Conservation (phyloP, 2,888 invertebrate genomes). For the Diaphora mendica region DNA sequence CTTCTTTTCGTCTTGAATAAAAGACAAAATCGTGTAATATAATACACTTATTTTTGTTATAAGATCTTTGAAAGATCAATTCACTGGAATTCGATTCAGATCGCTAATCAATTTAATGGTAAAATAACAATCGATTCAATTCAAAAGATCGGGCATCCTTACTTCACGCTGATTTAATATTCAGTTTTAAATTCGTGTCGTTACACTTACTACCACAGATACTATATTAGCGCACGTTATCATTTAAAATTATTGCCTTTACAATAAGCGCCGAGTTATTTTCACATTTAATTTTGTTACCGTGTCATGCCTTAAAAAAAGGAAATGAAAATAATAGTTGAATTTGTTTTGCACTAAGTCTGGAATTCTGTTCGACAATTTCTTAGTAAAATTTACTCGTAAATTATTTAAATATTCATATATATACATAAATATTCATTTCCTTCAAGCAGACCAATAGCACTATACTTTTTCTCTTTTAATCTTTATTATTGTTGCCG, state of each 20-base stretch:
- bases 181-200: conserved; percentile 50
- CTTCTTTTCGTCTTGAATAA: too few relatives aligned
- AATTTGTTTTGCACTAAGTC: background rate
- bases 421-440: conserved; percentile 23
- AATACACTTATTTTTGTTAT: background rate
- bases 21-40: too few relatives aligned
- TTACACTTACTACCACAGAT: conserved; percentile 51
- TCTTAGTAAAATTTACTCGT: background rate
- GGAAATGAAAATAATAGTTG: conserved; percentile 31
- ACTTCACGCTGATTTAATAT: conserved; percentile 40
- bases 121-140: background rate
- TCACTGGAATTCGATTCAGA: background rate
- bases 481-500: background rate
- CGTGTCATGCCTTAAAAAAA: conserved; percentile 20
- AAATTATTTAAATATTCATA: background rate
- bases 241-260: conserved; percentile 40
- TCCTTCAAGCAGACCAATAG: conserved; percentile 39
- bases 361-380: background rate
- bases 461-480: conserved; percentile 31
- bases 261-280: conserved; percentile 40
- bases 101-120: background rate
- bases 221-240: conserved; percentile 49
- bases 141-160: background rate
- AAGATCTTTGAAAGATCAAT: background rate
- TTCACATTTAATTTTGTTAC: conserved; percentile 47